Conservation (phyloP, 2,888 invertebrate genomes). For the Plemyria rubiginata region DNA sequence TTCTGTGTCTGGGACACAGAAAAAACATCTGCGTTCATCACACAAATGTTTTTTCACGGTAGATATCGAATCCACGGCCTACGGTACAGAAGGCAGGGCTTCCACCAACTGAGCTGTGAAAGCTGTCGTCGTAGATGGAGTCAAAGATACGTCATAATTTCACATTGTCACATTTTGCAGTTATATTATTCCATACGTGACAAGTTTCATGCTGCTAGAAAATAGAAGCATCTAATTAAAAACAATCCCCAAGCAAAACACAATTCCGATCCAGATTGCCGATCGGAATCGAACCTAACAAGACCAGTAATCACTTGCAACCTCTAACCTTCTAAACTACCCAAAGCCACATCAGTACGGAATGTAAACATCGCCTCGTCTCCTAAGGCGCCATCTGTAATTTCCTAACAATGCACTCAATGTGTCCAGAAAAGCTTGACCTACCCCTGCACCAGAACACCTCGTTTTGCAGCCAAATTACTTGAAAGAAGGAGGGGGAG, state of each 20-base stretch:
- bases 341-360: conserved; percentile 67
- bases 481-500: conserved; percentile 29
- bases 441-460: conserved; percentile 37
- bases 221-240: conserved; percentile 11
- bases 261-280: conserved; percentile 39
- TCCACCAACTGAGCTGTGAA: no score
- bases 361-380: conserved; percentile 82
- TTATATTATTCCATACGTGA: no score
- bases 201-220: no score
- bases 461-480: background rate
- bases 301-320: conserved; percentile 75
- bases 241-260: conserved; percentile 14
- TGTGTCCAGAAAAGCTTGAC: conserved; percentile 60
- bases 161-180: no score
- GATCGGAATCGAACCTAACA: conserved; percentile 70
- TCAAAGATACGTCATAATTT: no score
- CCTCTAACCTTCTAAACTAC: conserved; percentile 77
- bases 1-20: no score
- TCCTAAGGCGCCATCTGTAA: conserved; percentile 84
- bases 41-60: no score
- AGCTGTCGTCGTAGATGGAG: no score
- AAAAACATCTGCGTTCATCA: no score
- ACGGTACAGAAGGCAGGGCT: no score
- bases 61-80: no score
- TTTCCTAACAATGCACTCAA: conserved; percentile 79